Evolutionary conservation across 2,797 vertebrate genomes (phyloP).

Genomic region (Vespertilio murinus): DNA sequence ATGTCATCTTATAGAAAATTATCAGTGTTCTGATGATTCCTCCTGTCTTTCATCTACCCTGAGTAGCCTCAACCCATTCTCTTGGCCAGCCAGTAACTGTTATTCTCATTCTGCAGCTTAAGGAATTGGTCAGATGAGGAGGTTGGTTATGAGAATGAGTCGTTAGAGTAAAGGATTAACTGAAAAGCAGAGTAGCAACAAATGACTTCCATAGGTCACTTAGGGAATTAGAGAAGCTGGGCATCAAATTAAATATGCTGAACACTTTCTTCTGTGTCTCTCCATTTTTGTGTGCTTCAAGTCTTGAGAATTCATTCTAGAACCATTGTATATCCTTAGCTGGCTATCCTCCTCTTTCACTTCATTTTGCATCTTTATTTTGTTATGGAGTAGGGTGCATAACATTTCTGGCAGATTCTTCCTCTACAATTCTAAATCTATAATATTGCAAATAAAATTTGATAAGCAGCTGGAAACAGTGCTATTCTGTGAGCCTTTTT

Average conservation of each 20-base stretch:
- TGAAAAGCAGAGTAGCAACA: not conserved
- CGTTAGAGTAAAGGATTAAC: not conserved
- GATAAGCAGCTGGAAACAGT: constrained; percentile 34
- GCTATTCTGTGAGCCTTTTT: not conserved
- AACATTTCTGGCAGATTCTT: not conserved
- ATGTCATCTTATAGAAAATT: not conserved
- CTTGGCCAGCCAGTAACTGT: not conserved
- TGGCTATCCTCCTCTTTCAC: not conserved
- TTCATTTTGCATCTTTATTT: constrained; percentile 31
- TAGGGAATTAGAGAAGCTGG: not conserved
- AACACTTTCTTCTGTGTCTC: not conserved
- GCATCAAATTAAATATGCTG: not conserved
- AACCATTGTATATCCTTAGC: not conserved
- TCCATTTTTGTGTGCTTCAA: not conserved
- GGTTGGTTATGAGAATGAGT: not conserved
- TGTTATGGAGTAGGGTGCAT: not conserved
- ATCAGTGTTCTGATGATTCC: not conserved
- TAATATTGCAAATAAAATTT: constrained; percentile 46
- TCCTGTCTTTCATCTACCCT: not conserved
- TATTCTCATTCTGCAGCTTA: not conserved
- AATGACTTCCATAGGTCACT: not conserved
- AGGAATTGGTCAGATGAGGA: not conserved
- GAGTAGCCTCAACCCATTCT: not conserved
- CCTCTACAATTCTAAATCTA: not conserved
- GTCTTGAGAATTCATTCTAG: constrained; percentile 3